These are phyloP conservation scores for Odontamblyopus rebecca DNA, from an alignment of 2,797 vertebrate genomes.

Conservation along the genomic window DNA sequence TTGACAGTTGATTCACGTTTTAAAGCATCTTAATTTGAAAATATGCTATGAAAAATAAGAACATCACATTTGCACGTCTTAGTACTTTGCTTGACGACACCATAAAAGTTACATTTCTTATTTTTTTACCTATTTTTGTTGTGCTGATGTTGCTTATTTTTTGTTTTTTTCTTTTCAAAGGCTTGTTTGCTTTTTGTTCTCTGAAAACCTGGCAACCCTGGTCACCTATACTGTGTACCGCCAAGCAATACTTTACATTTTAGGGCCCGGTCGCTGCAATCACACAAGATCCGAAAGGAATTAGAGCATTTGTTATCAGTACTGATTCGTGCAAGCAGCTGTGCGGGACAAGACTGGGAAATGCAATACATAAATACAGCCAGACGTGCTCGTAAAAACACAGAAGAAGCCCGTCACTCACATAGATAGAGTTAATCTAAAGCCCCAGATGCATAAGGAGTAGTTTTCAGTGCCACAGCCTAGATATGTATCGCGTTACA, in stretches of 20 bases:
- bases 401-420: constrained; percentile 44
- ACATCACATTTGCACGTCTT: too few relatives aligned
- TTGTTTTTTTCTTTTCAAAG: too few relatives aligned
- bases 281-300: constrained; percentile 22
- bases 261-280: constrained; percentile 32
- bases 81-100: too few relatives aligned
- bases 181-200: too few relatives aligned
- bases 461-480: constrained; percentile 27
- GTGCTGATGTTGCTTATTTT: too few relatives aligned
- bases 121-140: too few relatives aligned
- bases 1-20: too few relatives aligned
- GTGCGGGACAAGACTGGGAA: constrained; percentile 17
- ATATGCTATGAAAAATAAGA: too few relatives aligned
- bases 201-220: too few relatives aligned
- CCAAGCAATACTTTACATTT: constrained; percentile 1
- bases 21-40: too few relatives aligned
- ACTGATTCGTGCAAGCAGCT: constrained; percentile 36
- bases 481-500: constrained; percentile 14
- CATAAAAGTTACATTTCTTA: too few relatives aligned
- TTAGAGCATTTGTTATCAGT: constrained; percentile 50
- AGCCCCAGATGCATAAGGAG: constrained; percentile 24
- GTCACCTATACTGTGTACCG: constrained; percentile 16
- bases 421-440: constrained; percentile 44
- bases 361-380: constrained; percentile 42
- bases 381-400: constrained; percentile 38